These are phyloP conservation scores for Pseudopipra pipra DNA, from an alignment of 2,113 vertebrate species.

Conservation along the genomic window DNA sequence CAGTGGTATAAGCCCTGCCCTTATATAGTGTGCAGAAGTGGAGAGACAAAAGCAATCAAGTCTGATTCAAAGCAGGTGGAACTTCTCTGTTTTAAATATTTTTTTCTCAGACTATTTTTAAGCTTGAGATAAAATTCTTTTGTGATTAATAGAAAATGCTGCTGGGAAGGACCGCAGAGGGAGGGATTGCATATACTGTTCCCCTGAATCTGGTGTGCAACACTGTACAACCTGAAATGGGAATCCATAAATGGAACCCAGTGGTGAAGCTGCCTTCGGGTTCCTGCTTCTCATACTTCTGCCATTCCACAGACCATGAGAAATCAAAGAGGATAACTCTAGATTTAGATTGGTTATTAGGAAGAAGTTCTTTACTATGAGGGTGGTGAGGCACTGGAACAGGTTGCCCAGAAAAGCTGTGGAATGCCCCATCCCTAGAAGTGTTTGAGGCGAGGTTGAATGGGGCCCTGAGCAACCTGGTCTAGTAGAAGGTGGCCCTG, in stretches of 20 bases:
- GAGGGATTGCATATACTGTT: background rate
- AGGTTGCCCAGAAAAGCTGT: background rate
- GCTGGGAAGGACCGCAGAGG: background rate
- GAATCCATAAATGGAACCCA: background rate
- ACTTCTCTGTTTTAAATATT: background rate
- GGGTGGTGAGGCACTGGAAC: background rate
- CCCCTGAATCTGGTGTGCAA: background rate
- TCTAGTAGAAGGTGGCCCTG: background rate
- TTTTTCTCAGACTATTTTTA: background rate
- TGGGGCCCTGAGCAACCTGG: background rate
- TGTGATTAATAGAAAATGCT: background rate
- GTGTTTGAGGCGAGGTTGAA: background rate
- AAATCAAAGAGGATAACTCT: background rate
- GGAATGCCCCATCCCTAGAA: background rate
- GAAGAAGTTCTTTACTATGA: background rate
- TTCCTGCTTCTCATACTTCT: background rate
- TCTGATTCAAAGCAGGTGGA: background rate
- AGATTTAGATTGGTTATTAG: background rate
- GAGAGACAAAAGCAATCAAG: background rate
- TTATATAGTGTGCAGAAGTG: background rate
- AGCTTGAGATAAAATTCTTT: background rate
- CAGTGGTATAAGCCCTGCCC: background rate
- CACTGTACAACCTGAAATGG: background rate
- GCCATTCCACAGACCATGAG: background rate
- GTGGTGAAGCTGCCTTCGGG: background rate